Evolutionary conservation across 2,797 vertebrate species (phyloP).

Genomic region (Gastrophryne carolinensis): DNA sequence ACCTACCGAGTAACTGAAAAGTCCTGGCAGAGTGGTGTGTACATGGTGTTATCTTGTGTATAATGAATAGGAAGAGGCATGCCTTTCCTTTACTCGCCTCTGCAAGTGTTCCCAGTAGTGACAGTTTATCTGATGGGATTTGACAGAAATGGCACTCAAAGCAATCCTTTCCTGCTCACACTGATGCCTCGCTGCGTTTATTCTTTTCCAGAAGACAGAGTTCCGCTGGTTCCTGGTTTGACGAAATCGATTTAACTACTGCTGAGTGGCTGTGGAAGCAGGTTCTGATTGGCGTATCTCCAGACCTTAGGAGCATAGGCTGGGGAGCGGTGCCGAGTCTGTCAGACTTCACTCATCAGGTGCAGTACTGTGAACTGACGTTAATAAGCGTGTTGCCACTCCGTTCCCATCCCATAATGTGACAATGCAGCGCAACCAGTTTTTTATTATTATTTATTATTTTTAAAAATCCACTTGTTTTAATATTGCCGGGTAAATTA

Average conservation of each 20-base stretch:
- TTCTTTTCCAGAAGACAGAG: constrained; percentile 47
- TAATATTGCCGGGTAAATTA: too few relatives aligned
- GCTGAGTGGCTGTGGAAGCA: constrained; percentile 69
- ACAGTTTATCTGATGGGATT: constrained; percentile 7
- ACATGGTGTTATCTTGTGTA: not conserved
- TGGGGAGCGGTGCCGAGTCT: constrained; percentile 66
- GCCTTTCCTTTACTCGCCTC: not conserved
- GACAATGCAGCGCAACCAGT: not conserved
- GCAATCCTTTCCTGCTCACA: not conserved
- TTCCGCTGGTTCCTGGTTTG: constrained; percentile 65
- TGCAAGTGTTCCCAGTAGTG: not conserved
- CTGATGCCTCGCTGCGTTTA: constrained; percentile 1
- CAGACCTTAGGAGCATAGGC: constrained; percentile 47
- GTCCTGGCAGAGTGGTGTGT: not conserved
- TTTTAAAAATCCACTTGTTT: too few relatives aligned
- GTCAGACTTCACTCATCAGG: constrained; percentile 62
- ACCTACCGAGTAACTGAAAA: not conserved
- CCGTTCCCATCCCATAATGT: not conserved
- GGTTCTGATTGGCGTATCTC: constrained; percentile 61
- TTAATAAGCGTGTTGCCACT: not conserved
- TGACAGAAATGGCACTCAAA: constrained; percentile 18
- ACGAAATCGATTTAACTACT: constrained; percentile 59
- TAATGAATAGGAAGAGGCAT: not conserved
- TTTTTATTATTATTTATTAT: too few relatives aligned
- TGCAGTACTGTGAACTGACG: constrained; percentile 46